phyloP scores from a whole-genome alignment of 2,797 vertebrate species.

The Dicrostonyx torquatus region DNA sequence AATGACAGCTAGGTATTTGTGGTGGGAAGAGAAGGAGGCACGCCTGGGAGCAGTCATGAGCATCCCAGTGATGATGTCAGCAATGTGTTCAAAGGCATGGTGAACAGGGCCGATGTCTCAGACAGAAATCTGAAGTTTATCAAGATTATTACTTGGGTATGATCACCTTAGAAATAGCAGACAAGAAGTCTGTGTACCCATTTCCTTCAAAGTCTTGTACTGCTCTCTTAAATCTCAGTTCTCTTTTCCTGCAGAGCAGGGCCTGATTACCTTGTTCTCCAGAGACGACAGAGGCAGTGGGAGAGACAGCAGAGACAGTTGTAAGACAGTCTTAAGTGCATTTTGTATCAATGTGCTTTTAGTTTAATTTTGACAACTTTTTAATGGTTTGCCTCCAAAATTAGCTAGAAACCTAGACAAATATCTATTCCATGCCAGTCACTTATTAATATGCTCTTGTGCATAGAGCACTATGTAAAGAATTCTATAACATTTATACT shows the following conservation, averaged over 20 bases:
- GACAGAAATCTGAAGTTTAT: not conserved
- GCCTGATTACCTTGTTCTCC: not conserved
- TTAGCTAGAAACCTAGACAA: not conserved
- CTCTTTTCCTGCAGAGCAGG: conserved; percentile 6
- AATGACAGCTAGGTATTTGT: conserved; percentile 33
- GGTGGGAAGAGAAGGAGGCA: not conserved
- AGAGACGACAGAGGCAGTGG: not conserved
- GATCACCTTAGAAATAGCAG: not conserved
- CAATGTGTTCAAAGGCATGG: not conserved
- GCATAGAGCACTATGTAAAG: not conserved
- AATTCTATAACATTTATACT: not conserved
- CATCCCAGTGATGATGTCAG: not conserved
- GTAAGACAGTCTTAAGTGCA: not conserved
- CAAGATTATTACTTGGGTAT: not conserved
- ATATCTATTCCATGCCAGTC: not conserved
- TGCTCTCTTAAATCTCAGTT: not conserved
- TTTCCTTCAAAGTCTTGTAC: not conserved
- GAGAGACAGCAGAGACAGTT: not conserved
- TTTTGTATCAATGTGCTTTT: not conserved
- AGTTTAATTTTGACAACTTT: conserved; percentile 40
- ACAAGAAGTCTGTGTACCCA: not conserved
- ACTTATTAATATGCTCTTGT: not conserved
- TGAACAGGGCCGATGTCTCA: not conserved
- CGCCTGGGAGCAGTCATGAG: not conserved
- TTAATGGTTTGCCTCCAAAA: not conserved